Evolutionary conservation across 2,113 vertebrate species (phyloP).

Genomic region (Melanerpes formicivorus): DNA sequence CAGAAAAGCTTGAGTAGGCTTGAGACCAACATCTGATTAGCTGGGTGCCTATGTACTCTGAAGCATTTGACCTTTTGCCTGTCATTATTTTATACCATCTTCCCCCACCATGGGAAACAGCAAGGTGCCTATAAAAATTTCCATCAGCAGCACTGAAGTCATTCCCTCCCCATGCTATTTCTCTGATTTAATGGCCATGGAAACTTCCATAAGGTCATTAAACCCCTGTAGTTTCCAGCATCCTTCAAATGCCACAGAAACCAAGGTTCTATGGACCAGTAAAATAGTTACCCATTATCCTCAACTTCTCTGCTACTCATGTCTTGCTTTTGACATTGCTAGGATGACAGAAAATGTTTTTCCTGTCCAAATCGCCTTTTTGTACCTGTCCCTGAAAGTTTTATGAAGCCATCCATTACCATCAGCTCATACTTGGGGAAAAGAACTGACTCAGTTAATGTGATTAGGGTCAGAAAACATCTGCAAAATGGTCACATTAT

Average conservation of each 20-base stretch:
- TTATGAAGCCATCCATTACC: conserved; percentile 2
- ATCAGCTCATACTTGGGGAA: neutral
- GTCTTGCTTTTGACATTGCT: conserved; percentile 21
- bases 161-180: neutral
- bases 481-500: conserved; percentile 23
- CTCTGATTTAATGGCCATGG: conserved; percentile 19
- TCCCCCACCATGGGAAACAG: neutral
- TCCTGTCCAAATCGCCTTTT: conserved; percentile 2
- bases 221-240: neutral
- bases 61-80: neutral
- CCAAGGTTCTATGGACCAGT: neutral
- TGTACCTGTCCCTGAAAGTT: conserved; percentile 21
- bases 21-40: neutral
- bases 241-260: conserved; percentile 21
- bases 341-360: conserved; percentile 19
- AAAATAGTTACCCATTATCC: neutral
- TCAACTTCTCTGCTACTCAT: neutral
- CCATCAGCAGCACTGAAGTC: neutral
- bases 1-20: neutral
- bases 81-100: neutral
- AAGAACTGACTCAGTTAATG: conserved; percentile 16
- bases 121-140: conserved; percentile 12
- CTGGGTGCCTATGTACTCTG: neutral
- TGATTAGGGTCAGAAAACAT: conserved; percentile 28
- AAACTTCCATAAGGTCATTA: conserved; percentile 35